A percentile compares a stretch with the other conserved stretches of the same genome.
Conservation (phyloP, 2,113 vertebrate genomes). For the Tichodroma muraria region DNA sequence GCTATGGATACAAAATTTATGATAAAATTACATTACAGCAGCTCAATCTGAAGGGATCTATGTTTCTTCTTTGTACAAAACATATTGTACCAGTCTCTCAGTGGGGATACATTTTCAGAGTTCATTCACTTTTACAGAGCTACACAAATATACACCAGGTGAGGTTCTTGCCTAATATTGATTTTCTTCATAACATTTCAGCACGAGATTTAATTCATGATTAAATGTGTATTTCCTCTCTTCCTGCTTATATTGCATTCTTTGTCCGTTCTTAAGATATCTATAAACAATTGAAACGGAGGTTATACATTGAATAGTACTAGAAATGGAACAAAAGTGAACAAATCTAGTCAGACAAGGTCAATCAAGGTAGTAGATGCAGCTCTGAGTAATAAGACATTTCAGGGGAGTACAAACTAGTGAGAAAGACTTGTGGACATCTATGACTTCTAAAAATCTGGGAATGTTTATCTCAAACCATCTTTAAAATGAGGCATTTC, state of each 20-base stretch:
- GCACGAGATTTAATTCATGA: neutral
- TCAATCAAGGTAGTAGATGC: neutral
- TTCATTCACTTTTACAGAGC: neutral
- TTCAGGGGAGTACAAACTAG: neutral
- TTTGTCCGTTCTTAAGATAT: neutral
- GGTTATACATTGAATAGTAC: neutral
- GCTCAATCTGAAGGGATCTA: neutral
- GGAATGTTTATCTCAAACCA: neutral
- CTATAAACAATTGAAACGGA: neutral
- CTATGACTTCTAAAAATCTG: neutral
- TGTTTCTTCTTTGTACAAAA: neutral
- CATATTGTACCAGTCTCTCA: neutral
- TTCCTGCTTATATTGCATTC: neutral
- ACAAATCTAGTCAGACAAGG: neutral
- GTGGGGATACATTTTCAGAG: neutral
- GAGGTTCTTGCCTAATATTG: neutral
- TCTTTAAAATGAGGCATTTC: neutral
- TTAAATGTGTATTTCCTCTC: neutral
- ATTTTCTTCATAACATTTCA: neutral
- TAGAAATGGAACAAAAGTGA: neutral
- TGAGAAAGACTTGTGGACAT: neutral
- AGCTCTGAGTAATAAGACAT: neutral
- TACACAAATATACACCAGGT: neutral
- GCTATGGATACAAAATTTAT: neutral
- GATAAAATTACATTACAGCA: neutral